phyloP scores from a whole-genome alignment of 2,797 vertebrate species.

The Acanthurus tractus region DNA sequence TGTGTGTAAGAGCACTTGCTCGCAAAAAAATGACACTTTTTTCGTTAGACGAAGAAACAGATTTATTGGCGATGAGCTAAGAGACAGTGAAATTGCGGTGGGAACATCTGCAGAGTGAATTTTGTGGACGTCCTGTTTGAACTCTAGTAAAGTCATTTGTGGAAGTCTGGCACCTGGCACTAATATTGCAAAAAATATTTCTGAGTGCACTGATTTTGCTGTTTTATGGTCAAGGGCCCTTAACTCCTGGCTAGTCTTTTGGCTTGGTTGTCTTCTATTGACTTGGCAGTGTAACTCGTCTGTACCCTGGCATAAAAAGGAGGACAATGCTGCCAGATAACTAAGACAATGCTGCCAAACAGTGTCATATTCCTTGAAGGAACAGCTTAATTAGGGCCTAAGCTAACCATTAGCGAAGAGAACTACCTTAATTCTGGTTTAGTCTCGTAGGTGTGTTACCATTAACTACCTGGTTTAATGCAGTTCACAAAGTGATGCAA shows the following conservation, averaged over 20 bases:
- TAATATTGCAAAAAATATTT: conserved; percentile 20
- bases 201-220: background rate
- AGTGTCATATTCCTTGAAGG: conserved; percentile 40
- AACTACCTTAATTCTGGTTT: conserved; percentile 21
- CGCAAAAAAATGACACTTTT: background rate
- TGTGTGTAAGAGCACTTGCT: no score
- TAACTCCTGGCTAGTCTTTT: conserved; percentile 25
- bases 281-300: conserved; percentile 19
- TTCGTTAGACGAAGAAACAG: conserved; percentile 7
- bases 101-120: conserved; percentile 19
- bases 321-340: conserved; percentile 38
- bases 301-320: conserved; percentile 33
- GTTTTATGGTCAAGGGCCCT: conserved; percentile 13
- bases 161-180: background rate
- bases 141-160: conserved; percentile 1
- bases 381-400: conserved; percentile 36
- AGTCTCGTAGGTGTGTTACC: conserved; percentile 7
- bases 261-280: conserved; percentile 15
- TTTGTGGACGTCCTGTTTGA: conserved; percentile 1
- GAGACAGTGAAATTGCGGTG: background rate
- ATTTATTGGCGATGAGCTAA: conserved; percentile 14
- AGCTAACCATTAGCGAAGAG: conserved; percentile 21
- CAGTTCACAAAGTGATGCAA: conserved; percentile 66
- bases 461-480: conserved; percentile 45
- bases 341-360: conserved; percentile 38